Base-by-base conservation (phyloP, 1,140 invertebrate species). In the Heliothis subflexa region DNA sequence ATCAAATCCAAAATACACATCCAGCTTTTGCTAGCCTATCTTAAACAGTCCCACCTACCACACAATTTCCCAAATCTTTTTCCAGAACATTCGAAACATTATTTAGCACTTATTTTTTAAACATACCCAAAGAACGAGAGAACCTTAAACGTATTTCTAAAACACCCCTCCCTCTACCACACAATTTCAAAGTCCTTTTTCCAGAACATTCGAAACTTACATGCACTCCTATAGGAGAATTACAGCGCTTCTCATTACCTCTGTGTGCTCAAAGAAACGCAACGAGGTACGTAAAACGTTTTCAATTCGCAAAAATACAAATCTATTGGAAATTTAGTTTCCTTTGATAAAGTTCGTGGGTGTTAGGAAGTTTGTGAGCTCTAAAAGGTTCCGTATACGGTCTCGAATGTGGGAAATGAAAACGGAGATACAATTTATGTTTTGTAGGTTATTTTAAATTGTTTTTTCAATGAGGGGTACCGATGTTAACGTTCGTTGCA, bases 281-380 rank as follows among this genome's bases (percentile, higher is more conserved):
- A 68, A 28, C 11, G 49, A 68, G 7, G 64, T 21, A 68, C 64
- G 64, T 12, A 40, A 55, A 70, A 52, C 68, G 50, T 52, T 54
- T 40, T 55, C 68, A 54, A 71, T 71, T 71, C 50, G 25, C 33
- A 71, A 71, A 71, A 71, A 55, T 71, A 55, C 50, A 71, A 71
- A 71, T 71, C 68, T 71, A 55, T 71, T 71, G 5, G 68, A 52
- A 54, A 49, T 71, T 71, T 52, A 50, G 47, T 52, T 68, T 47
- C 4, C 64, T 52, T 50, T 47, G 47, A 52, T 49, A 28, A 7
- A 28, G 64, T 68, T 50, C 11, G 64, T 50, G 10, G 45, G 45
- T 66, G n/a, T 66, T 49, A 45, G 18, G 18, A 52, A 68, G 10
- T 68, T 49, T 68, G 18, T 50, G 18, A 28, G 47, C 21, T 25